Evolutionary conservation across 2,797 vertebrate species (phyloP).

Genomic region (Tauraco hartlaubi): DNA sequence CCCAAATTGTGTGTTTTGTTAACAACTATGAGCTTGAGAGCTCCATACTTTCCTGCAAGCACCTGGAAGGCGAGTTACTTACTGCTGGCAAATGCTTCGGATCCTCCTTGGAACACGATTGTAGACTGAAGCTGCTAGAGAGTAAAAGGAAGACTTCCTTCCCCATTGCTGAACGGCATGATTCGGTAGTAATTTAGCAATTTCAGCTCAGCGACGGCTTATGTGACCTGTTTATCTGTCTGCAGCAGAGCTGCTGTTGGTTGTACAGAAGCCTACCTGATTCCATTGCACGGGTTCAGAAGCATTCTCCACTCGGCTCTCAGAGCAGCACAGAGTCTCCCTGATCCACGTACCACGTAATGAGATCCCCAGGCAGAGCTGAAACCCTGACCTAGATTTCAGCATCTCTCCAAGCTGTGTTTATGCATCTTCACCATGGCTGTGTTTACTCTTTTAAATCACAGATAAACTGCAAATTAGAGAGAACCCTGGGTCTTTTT

Average conservation of each 20-base stretch:
- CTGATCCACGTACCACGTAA: background rate
- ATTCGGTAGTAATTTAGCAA: background rate
- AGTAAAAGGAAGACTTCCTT: background rate
- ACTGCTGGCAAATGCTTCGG: background rate
- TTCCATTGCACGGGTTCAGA: background rate
- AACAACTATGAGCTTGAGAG: background rate
- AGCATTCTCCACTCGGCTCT: background rate
- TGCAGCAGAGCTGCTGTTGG: background rate
- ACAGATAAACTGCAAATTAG: constrained; percentile 29
- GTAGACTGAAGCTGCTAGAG: rapidly evolving
- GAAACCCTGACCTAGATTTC: constrained; percentile 31
- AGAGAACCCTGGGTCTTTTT: background rate
- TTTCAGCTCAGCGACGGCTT: background rate
- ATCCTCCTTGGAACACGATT: background rate
- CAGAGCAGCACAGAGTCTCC: background rate
- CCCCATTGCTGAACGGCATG: background rate
- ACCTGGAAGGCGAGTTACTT: background rate
- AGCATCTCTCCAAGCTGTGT: background rate
- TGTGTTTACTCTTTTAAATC: constrained; percentile 9
- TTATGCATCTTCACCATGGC: background rate
- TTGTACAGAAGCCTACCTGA: background rate
- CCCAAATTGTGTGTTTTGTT: background rate
- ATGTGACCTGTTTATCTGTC: rapidly evolving
- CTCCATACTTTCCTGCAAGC: background rate
- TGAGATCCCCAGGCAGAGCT: constrained; percentile 16